These are phyloP conservation scores for Dipodomys ordii DNA, from an alignment of 2,113 vertebrate species.

Conservation along the genomic window DNA sequence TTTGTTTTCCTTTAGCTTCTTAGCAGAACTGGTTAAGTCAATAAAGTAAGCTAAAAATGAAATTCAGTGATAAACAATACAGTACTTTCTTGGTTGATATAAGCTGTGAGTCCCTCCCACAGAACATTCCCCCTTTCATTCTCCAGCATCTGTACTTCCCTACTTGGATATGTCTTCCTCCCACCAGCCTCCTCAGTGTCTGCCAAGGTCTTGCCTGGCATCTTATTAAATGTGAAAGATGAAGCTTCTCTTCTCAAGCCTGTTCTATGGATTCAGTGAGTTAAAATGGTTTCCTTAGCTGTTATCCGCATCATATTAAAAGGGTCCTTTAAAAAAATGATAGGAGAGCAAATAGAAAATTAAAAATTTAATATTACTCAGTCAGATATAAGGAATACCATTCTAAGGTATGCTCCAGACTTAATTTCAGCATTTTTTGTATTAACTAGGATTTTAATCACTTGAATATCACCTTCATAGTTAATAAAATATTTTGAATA, in stretches of 20 bases:
- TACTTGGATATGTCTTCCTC: background rate
- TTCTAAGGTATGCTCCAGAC: background rate
- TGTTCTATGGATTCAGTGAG: background rate
- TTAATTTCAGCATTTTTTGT: background rate
- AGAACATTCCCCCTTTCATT: constrained; percentile 4
- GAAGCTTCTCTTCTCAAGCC: background rate
- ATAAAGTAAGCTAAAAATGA: constrained; percentile 37
- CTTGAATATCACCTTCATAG: too few species aligned
- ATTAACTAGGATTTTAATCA: too few species aligned
- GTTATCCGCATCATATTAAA: background rate
- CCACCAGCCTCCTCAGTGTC: background rate
- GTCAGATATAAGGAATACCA: background rate
- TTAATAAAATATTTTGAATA: too few species aligned
- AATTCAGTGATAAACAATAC: background rate
- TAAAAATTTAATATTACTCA: background rate
- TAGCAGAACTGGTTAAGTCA: constrained; percentile 50
- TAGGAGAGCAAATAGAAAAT: background rate
- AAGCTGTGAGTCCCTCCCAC: background rate
- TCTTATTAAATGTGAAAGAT: background rate
- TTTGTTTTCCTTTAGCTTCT: constrained; percentile 40
- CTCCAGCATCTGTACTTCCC: background rate
- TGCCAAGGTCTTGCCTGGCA: background rate
- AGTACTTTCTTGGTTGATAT: background rate
- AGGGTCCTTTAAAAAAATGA: constrained; percentile 1
- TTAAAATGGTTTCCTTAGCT: constrained; percentile 27